phyloP scores from a whole-genome alignment of 2,888 invertebrate species.

The Ferdinandea cuprea region DNA sequence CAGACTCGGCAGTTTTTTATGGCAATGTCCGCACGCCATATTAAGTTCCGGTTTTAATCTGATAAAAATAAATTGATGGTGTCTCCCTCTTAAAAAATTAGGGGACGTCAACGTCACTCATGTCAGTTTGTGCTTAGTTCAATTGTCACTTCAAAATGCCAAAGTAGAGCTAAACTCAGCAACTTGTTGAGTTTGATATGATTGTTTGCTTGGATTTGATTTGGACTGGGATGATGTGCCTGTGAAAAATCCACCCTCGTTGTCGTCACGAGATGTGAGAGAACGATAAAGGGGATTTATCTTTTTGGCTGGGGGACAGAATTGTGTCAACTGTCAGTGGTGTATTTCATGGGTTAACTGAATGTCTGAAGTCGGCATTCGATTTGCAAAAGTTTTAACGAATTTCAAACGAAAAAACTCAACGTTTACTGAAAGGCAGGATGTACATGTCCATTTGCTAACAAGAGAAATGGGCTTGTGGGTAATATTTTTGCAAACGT shows the following conservation, averaged over 20 bases:
- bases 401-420: constrained; percentile 2
- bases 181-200: constrained; percentile 34
- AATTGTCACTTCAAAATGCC: constrained; percentile 39
- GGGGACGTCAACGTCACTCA: constrained; percentile 1
- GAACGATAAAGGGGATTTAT: neutral
- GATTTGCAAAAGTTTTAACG: too few species aligned
- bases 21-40: constrained; percentile 1
- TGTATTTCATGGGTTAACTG: neutral
- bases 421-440: neutral
- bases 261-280: neutral
- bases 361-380: neutral
- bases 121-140: constrained; percentile 7
- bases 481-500: too few species aligned
- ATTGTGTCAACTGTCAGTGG: neutral
- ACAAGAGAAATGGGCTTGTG: too few species aligned
- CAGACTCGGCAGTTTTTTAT: neutral
- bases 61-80: neutral
- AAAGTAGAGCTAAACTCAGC: constrained; percentile 38
- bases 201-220: neutral
- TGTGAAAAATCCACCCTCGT: neutral
- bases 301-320: neutral
- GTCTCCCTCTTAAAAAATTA: neutral
- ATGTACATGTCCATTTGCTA: neutral
- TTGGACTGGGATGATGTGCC: too few species aligned
- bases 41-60: neutral